These are phyloP conservation scores for Miopithecus talapoin DNA, from an alignment of 2,797 vertebrate species.

Conservation along the genomic window DNA sequence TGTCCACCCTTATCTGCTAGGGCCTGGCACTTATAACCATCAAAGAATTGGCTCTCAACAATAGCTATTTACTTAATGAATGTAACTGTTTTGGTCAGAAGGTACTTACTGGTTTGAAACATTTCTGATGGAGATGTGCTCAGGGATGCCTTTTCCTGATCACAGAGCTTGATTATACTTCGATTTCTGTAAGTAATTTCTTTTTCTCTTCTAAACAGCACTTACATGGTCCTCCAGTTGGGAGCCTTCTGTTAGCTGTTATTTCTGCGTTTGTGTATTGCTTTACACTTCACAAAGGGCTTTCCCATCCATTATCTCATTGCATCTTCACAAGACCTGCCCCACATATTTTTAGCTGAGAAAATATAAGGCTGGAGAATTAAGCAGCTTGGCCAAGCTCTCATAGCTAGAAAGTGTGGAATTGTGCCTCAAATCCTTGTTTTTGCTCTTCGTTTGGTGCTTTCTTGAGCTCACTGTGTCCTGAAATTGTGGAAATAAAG, in stretches of 20 bases:
- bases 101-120: background rate
- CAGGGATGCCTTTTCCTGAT: background rate
- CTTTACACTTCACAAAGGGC: accelerated
- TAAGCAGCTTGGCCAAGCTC: background rate
- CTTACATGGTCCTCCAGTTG: accelerated
- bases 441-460: background rate
- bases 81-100: background rate
- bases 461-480: background rate
- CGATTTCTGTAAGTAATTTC: background rate
- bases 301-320: background rate
- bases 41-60: background rate
- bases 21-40: background rate
- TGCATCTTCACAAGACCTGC: background rate
- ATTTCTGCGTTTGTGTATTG: accelerated
- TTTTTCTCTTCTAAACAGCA: background rate
- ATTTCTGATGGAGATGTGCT: background rate
- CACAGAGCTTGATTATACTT: background rate
- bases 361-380: background rate
- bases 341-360: background rate
- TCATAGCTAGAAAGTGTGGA: background rate
- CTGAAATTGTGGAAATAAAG: background rate
- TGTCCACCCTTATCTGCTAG: background rate
- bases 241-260: too few relatives aligned
- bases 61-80: background rate
- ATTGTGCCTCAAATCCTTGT: background rate